Base-by-base conservation (phyloP, 2,797 vertebrate species). In the Pseudochaenichthys georgianus region DNA sequence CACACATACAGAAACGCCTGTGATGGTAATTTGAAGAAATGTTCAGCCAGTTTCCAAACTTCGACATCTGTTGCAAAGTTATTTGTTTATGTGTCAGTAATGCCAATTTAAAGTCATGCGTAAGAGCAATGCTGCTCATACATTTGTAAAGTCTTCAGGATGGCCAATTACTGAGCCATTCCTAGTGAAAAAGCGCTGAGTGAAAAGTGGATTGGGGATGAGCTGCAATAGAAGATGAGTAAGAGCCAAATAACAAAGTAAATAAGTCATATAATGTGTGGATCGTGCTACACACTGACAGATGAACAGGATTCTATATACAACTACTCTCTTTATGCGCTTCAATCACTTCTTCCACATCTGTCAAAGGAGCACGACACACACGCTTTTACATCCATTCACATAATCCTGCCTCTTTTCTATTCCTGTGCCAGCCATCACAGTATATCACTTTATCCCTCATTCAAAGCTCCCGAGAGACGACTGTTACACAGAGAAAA, bases 381-480 rank as follows among this genome's bases (percentile, higher is more conserved):
- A 51, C 42, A 66, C 41, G 4, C 45, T n/a, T 34, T 42, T 60
- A 50, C 67, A 62, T 73, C 46, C 53, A 55, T 47, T 77, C 64
- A 59, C 45, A 84, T 84, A 83, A 87, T 83, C 76, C 71, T 45
- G 43, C 51, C 76, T 83, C 66, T 75, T 86, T 77, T 77, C 79
- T 78, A 79, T 81, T 83, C 81, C 57, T 82, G 73, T 70, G 55
- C 64, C 71, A 83, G 76, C 80, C 78, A 84, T 90, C 87, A 77
- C 77, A 68, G 53, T 70, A 70, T 15, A 88, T 91, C 85, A 87
- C 89, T 91, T 88, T 59, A 88, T 86, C 71, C 84, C 79, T 87
- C 73, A 74, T 78, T 90, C 85, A 88, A 80, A 87, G 75, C 66
- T 85, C 89, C 86, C 38, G 1, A 64, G 88, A 88, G 89, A 87